Evolutionary conservation across 2,113 vertebrate species (phyloP), one percentile per base, ranked within the genome.

Genomic region (Amia ocellicauda): DNA sequence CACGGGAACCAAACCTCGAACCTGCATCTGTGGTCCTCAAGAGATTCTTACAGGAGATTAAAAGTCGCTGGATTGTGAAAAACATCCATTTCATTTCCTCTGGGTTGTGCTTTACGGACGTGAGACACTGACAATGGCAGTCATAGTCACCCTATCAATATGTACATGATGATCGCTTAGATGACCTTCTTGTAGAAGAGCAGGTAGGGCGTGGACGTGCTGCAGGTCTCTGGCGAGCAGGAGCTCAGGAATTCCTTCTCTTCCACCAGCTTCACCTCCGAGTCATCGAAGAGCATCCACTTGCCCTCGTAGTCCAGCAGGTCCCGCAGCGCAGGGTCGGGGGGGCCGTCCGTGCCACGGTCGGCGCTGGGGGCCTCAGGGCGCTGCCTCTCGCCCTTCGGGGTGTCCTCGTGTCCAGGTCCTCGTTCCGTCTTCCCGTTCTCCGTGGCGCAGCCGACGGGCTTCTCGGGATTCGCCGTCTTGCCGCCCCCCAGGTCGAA

Each of bases 201-300:
- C 66, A 99, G 88, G 76, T 99, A 99, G 7, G 97, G 97, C 24
- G 96, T 99, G 10, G 96, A 98, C 0, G 94, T 93, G 13, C 93
- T 93, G 7, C 88, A 90, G 0, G 90, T 93, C 2, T 91, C 86
- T 0, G 95, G 95, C 40, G 94, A 98, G 64, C 97, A 94, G 26
- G 93, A 90, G 75, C 83, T 91, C 66, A 98, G 73, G 53, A 99
- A 98, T 63, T 99, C 93, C 47, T 92, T 91, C 82, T 98, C 95
- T 68, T 98, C 91, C 4, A 90, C 95, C 58, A 97, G 80, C 73
- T 91, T 94, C 72, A 97, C 97, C 75, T 99, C 96, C 0, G 94
- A 98, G 71, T 99, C 96, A 22, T 99, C 96, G 14, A 99, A 99
- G 63, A 97, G 90, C 86, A 99, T 65, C 97, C 97, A 99, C 67